A percentile compares a stretch with the other conserved stretches of the same genome.
These are phyloP conservation scores for Microtus pennsylvanicus DNA, from an alignment of 2,113 vertebrate species.

Conservation along the genomic window DNA sequence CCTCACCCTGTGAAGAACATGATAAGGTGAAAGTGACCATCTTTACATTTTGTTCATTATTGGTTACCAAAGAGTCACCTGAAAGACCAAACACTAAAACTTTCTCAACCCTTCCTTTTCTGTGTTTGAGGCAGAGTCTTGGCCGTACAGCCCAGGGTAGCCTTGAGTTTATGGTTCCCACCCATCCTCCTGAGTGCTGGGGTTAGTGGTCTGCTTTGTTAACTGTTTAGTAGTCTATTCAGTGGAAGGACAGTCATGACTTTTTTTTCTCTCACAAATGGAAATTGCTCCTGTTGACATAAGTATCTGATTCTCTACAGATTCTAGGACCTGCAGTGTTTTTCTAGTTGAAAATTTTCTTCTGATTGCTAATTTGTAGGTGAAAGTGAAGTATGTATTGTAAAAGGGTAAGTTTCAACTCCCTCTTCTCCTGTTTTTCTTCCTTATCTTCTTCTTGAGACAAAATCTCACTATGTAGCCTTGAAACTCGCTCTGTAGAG, in stretches of 20 bases:
- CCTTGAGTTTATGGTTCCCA: not conserved
- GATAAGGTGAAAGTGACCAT: not conserved
- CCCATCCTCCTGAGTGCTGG: not conserved
- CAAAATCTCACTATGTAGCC: not conserved
- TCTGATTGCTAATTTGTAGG: not conserved
- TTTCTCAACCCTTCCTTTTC: not conserved
- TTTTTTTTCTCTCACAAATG: not conserved
- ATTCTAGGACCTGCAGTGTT: not conserved
- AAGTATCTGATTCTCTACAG: not conserved
- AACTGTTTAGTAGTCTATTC: not conserved
- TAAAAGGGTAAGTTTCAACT: not conserved
- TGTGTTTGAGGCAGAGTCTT: not conserved
- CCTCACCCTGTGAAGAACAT: not conserved
- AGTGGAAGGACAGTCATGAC: not conserved
- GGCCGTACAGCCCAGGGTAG: not conserved
- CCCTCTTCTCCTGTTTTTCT: not conserved
- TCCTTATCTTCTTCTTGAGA: not conserved
- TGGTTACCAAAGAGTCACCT: not conserved
- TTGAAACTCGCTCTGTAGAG: not conserved
- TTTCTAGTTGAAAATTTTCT: not conserved
- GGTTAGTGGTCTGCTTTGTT: not conserved
- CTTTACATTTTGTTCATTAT: not conserved
- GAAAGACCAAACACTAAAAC: not conserved
- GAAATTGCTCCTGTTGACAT: not conserved
- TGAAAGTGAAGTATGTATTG: not conserved